Conservation (phyloP, 2,113 vertebrate species). For the Thunnus maccoyii region DNA sequence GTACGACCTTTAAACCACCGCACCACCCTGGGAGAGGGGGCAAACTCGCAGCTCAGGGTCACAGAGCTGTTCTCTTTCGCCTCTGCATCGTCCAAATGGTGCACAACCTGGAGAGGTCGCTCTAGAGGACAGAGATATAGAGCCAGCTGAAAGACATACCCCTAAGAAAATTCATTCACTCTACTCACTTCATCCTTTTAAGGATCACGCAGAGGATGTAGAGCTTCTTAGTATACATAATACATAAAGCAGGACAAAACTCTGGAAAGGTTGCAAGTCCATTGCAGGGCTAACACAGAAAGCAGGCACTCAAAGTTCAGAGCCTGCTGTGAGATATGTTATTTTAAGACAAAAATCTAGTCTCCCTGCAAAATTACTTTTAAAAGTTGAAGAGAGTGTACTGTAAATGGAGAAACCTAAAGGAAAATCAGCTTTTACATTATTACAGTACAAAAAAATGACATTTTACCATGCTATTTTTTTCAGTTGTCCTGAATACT, state of each 20-base stretch:
- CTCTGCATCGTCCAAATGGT: constrained; percentile 88
- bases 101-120: constrained; percentile 87
- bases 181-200: not conserved
- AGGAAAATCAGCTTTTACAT: too few relatives aligned
- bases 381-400: too few relatives aligned
- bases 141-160: not conserved
- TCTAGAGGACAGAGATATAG: constrained; percentile 80
- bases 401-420: too few relatives aligned
- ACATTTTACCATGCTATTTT: too few relatives aligned
- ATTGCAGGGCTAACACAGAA: too few relatives aligned
- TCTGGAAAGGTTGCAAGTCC: not conserved
- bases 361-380: too few relatives aligned
- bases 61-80: constrained; percentile 89
- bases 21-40: constrained; percentile 90
- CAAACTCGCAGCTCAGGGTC: constrained; percentile 92
- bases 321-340: too few relatives aligned
- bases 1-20: constrained; percentile 92
- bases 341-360: too few relatives aligned
- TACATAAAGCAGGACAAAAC: not conserved
- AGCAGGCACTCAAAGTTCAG: too few relatives aligned
- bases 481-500: too few relatives aligned
- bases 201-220: not conserved
- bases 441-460: too few relatives aligned
- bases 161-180: not conserved
- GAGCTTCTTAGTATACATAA: too few relatives aligned